Evolutionary conservation across 2,113 vertebrate species (phyloP), one percentile per base, ranked within the genome.

Genomic region (Planiliza haematocheilus): DNA sequence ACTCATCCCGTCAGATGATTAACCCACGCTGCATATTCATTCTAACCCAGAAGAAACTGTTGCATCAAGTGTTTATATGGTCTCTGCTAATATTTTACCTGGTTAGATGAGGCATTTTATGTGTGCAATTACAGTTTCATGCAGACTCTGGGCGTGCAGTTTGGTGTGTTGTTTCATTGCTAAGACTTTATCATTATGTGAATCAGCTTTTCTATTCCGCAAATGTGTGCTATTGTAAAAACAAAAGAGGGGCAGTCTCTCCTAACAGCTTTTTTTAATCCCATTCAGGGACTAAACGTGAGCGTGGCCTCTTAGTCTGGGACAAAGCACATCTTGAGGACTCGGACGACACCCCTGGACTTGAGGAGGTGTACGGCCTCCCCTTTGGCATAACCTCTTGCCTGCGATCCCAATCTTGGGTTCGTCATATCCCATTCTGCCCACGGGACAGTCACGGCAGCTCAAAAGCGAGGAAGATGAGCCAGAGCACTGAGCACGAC

Each of bases 301-400:
- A 97, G 64, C 91, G 95, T 4, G 96, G 96, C 1, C 84, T 97
- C 8, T 43, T 91, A 41, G 45, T 81, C 0, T 93, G 91, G 93
- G 91, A 88, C 17, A 61, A 90, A 17, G 64, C 36, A 13, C 41
- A 92, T 1, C 37, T 63, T 1, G 85, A 81, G 17, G 85, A 81
- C 10, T 66, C 2, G 0, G 61, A 58, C 4, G 79, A 64, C 18
- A 68, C 51, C 0, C 49, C 30, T 8, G 77, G 51, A 1, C 0
- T 72, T 11, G 86, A 82, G 0, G 77, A 93, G 6, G 77, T 97
- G 57, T 97, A 97, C 2, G 46, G 90, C 66, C 90, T 97, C 48
- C 96, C 96, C 0, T 96, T 95, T 50, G 95, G 95, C 4, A 91
- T 95, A 2, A 94, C 94, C 24, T 90, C 91, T 9, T 89, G 53